Percentiles rank a stretch among this genome's conserved stretches.
These are phyloP conservation scores for Epinephelus moara DNA, from an alignment of 2,113 vertebrate species.

Conservation along the genomic window DNA sequence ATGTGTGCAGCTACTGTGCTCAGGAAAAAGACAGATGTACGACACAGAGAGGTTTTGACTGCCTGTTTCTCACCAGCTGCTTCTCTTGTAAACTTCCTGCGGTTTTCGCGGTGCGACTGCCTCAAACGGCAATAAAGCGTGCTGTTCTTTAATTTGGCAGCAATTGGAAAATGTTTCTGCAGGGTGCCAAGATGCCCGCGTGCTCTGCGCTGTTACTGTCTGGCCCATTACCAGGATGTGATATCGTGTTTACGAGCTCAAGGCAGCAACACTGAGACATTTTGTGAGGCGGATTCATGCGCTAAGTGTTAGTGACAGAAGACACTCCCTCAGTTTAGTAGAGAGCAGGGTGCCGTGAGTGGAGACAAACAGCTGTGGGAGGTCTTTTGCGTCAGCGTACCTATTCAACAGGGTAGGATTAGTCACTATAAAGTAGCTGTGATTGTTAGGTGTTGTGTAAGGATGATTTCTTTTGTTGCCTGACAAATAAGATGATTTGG, in stretches of 20 bases:
- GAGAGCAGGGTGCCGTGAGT: not conserved
- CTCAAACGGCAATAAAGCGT: conserved; percentile 46
- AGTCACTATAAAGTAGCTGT: conserved; percentile 17
- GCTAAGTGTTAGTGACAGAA: conserved; percentile 6
- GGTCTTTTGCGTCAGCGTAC: conserved; percentile 8
- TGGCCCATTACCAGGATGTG: conserved; percentile 24
- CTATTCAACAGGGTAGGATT: conserved; percentile 4
- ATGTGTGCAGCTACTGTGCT: not conserved
- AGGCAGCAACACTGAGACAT: not conserved
- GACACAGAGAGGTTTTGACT: conserved; percentile 35
- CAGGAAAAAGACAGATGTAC: conserved; percentile 41
- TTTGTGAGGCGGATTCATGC: conserved; percentile 5
- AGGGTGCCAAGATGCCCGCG: conserved; percentile 19
- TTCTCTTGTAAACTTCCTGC: conserved; percentile 66
- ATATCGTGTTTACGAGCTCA: not conserved
- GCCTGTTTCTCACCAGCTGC: conserved; percentile 63
- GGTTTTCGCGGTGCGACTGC: conserved; percentile 42
- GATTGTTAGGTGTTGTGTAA: not conserved
- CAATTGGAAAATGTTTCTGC: conserved; percentile 45
- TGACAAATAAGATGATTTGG: not conserved
- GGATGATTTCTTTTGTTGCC: not conserved
- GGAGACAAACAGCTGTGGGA: conserved; percentile 13
- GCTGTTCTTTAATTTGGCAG: conserved; percentile 58
- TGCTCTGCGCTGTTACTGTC: conserved; percentile 1
- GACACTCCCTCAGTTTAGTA: not conserved